Base-by-base conservation (phyloP, 2,888 invertebrate species). In the Rhogogaster chlorosoma region DNA sequence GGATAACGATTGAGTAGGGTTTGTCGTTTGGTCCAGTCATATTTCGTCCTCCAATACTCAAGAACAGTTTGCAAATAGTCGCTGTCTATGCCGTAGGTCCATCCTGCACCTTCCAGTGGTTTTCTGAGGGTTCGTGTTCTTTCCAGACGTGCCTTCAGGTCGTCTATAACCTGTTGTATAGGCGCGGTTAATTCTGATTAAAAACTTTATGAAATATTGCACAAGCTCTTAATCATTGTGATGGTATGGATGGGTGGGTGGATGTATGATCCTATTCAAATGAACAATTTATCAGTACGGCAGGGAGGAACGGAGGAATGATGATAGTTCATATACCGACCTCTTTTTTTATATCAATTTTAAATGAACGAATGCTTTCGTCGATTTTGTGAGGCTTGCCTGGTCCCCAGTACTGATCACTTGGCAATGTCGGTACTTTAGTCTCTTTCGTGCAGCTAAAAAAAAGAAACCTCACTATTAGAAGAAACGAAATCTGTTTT, bases 61-160 rank as follows among this genome's bases (percentile, higher is more conserved):
- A 97, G 92, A 9, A 98, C 94, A 87, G 95, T 94, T 15, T 95
- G 94, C 5, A 98, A 93, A 86, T 96, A 96, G 61, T 96, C 94
- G 0, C 96, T 94, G 90, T 97, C 97, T 91, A 98, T 96, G 2
- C 99, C 99, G 90, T 98, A 98, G 85, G 96, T 95, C 93, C 98
- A 98, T 7, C 95, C 95, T 0, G 94, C 93, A 77, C 95, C 95
- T 92, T 97, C 96, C 75, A 97, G 90, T 0, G 97, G 96, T 15
- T 94, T 94, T 0, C 94, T 92, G 4, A 95, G 94, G 2, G 94
- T 92, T 10, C 94, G 93, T 26, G 95, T 94, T 78, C 94, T 94
- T 82, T 94, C 94, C 82, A 98, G 93, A 82, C 96, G 94, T 26
- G 93, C 88, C 87, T 95, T 95, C 70, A 97, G 93, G 89, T 96